Evolutionary conservation across 2,113 vertebrate species (phyloP), one percentile per base, ranked within the genome.

Genomic region (Bombycilla garrulus): DNA sequence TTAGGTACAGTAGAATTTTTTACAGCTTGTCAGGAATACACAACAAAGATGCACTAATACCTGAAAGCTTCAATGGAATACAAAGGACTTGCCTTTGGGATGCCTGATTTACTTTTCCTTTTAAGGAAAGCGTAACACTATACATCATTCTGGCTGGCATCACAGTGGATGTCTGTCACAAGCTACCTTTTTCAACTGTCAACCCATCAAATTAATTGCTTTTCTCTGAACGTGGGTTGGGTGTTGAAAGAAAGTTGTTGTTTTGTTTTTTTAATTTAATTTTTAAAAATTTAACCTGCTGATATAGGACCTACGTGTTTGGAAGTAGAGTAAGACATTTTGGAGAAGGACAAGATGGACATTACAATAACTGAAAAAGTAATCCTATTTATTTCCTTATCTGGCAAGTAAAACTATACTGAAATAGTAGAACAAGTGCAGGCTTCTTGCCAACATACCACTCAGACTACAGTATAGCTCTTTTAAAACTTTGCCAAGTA

Each of bases 161-260:
- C 76, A 88, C 50, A 57, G 65, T 86, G 78, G 64, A 83, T 91
- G 67, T 92, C 81, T 97, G 91, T 93, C 93, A 95, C 91, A 89
- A 94, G 65, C 24, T 93, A 73, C 86, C 53, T 96, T 96, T 92
- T 95, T 91, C 35, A 97, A 70, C 85, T 92, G 96, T 95, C 91
- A 96, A 69, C 73, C 67, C 69, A 64, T 94, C 93, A 95, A 96
- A 88, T 91, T 96, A 95, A 97, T 96, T 95, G 91, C 91, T 92
- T 94, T 94, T 15, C 88, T 97, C 71, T 72, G 72, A 78, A 86
- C 12, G 18, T 80, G 79, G 18, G 31, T 58, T 96, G 76, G 26
- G 29, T 89, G 78, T 73, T 93, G 81, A 86, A 24, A 88, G 65
- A 21, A 5, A n/a, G n/a, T n/a, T n/a, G n/a, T n/a, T n/a, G n/a